Base-by-base conservation (phyloP, 2,113 vertebrate species). In the Prionailurus viverrinus region DNA sequence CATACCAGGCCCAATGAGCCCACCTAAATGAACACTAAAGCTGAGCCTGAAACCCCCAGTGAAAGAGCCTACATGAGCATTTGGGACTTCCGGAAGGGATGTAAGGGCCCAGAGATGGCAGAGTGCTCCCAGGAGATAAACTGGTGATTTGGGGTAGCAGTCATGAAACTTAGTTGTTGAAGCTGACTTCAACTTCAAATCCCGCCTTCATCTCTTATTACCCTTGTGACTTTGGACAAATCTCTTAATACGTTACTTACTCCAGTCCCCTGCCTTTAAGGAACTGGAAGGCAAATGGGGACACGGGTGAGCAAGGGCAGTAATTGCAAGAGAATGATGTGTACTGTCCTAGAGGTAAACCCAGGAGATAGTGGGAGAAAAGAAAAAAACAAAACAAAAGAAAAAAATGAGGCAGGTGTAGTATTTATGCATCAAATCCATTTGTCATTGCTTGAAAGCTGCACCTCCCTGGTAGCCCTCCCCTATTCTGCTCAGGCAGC, bases 71-170 rank as follows among this genome's bases (percentile, higher is more conserved):
- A 21, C 23, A 7, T 27, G 11, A 13, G 11, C 19, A 53, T 21
- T 5, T 0, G 33, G 10, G 78, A 81, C 3, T 8, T 69, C 63
- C 23, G 4, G 10, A 3, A 12, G 5, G 55, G 45, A 9, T 11
- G 14, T 7, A 31, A 29, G 3, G 39, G 39, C 31, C 86, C 53
- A n/a, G 27, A 36, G 53, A 7, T 0, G 16, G 31, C 4, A 51
- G 41, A 0, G 3, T 36, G 21, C 55, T 81, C 16, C 11, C 6
- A 7, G 82, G 31, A 78, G 53, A 41, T 2, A 12, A 5, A 0
- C 0, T 0, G 15, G 27, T 1, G 4, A 80, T 3, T 23, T 8
- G 4, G 18, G 14, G 31, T 5, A 27, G 6, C 0, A 11, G 41
- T 63, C 15, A 16, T 61, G 27, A 12, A 6, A 33, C 7, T 31